Evolutionary conservation across 2,797 vertebrate species (phyloP).

Genomic region (Oreochromis mossambicus): DNA sequence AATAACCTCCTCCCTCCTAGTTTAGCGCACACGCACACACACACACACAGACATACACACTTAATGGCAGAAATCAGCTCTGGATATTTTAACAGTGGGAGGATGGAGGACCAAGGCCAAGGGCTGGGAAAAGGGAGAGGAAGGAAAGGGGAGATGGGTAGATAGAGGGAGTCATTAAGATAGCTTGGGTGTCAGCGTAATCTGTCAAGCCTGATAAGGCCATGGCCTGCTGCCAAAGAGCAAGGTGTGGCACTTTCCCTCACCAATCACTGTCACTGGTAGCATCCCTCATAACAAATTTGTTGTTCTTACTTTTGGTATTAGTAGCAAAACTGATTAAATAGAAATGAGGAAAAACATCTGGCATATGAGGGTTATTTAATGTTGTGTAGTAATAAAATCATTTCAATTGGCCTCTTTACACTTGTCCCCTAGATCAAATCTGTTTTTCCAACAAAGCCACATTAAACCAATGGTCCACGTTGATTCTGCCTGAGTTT

Average conservation of each 20-base stretch:
- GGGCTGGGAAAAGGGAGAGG: constrained; percentile 57
- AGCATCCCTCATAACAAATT: constrained; percentile 16
- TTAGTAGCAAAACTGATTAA: constrained; percentile 10
- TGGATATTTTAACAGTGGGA: constrained; percentile 56
- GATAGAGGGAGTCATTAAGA: constrained; percentile 75
- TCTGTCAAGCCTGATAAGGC: constrained; percentile 72
- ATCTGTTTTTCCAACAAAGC: not conserved
- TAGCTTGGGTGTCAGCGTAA: constrained; percentile 70
- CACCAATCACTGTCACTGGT: constrained; percentile 59
- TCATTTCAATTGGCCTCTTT: not conserved
- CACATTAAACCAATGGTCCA: not conserved
- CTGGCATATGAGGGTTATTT: not conserved
- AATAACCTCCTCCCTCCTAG: constrained; percentile 1
- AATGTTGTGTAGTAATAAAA: not conserved
- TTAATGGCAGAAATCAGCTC: constrained; percentile 26
- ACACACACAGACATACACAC: not conserved
- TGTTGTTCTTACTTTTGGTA: constrained; percentile 35
- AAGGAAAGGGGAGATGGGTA: constrained; percentile 61
- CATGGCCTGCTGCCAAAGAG: constrained; percentile 49
- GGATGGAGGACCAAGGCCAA: constrained; percentile 62
- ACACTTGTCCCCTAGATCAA: not conserved
- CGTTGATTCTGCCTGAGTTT: not conserved
- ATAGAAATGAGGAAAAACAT: not conserved
- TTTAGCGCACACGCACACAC: not conserved
- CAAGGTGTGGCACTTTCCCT: constrained; percentile 64